phyloP scores from a whole-genome alignment of 2,888 invertebrate genomes.

The Caenorhabditis parvicauda region DNA sequence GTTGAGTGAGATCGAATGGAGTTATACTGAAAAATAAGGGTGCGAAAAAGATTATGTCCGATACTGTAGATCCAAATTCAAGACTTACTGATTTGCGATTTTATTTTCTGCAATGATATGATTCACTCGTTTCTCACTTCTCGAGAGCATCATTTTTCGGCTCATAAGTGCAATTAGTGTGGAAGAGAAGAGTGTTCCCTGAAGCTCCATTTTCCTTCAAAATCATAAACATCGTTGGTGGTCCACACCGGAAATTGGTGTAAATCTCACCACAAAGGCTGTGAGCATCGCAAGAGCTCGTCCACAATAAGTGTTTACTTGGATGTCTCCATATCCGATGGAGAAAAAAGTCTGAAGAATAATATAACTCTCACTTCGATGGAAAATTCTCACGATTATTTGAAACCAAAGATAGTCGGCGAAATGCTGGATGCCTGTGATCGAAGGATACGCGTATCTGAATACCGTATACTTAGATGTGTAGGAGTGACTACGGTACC shows the following conservation, averaged over 20 bases:
- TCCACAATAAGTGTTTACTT: slow-evolving; percentile 99
- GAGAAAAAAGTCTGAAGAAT: slow-evolving; percentile 85
- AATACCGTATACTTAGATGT: neutral
- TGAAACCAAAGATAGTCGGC: slow-evolving; percentile 60
- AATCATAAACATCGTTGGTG: too few species aligned
- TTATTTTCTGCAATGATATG: slow-evolving; percentile 75
- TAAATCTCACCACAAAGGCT: slow-evolving; percentile 84
- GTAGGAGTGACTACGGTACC: slow-evolving; percentile 69
- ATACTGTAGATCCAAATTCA: too few species aligned
- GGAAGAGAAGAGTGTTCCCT: slow-evolving; percentile 98
- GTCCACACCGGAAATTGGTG: too few species aligned
- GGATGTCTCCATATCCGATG: slow-evolving; percentile 96
- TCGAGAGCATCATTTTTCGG: slow-evolving; percentile 92
- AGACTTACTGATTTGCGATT: slow-evolving; percentile 37
- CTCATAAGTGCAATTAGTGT: slow-evolving; percentile 97
- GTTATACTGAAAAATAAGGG: too few species aligned
- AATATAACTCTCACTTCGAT: slow-evolving; percentile 63
- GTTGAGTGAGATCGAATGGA: too few species aligned
- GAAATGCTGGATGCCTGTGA: slow-evolving; percentile 45
- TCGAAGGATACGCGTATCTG: slow-evolving; percentile 31
- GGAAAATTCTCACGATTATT: slow-evolving; percentile 42
- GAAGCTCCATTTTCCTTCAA: slow-evolving; percentile 51
- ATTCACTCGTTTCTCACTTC: slow-evolving; percentile 99
- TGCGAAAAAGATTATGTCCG: too few species aligned
- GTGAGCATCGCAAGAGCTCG: slow-evolving; percentile 97